Conservation (phyloP, 2,888 invertebrate species). For the Cryptocheilus praepositus region DNA sequence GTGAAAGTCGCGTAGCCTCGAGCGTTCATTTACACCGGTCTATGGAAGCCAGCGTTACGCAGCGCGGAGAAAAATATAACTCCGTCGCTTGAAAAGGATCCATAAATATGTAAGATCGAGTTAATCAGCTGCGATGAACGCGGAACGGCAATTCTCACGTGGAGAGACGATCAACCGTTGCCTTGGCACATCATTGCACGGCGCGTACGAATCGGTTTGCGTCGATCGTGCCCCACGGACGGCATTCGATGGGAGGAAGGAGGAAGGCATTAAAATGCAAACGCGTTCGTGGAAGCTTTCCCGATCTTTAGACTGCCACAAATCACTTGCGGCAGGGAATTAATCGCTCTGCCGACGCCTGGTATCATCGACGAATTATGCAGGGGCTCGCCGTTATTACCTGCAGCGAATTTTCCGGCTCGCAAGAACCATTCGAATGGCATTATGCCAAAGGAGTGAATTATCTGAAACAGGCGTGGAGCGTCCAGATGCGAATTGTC, state of each 20-base stretch:
- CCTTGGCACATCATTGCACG: conserved; percentile 9
- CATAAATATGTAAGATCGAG: conserved; percentile 34
- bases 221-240: background rate
- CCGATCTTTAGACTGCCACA: conserved; percentile 21
- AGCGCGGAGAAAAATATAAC: background rate
- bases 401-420: conserved; percentile 8
- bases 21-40: no score
- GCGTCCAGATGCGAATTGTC: no score
- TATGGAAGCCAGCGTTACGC: background rate
- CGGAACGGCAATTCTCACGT: conserved; percentile 15
- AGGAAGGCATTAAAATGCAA: conserved; percentile 33
- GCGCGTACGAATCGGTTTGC: conserved; percentile 5
- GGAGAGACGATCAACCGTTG: conserved; percentile 15
- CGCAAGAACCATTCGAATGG: no score
- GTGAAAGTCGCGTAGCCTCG: no score
- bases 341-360: conserved; percentile 15
- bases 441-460: conserved; percentile 6
- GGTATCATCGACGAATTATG: no score
- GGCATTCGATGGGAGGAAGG: background rate
- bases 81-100: conserved; percentile 2
- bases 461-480: conserved; percentile 21
- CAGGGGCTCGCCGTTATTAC: conserved; percentile 10
- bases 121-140: conserved; percentile 20
- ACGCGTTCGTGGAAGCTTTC: conserved; percentile 22
- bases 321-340: conserved; percentile 24